phyloP scores from a whole-genome alignment of 2,797 vertebrate species.

The Tokudaia muenninki region DNA sequence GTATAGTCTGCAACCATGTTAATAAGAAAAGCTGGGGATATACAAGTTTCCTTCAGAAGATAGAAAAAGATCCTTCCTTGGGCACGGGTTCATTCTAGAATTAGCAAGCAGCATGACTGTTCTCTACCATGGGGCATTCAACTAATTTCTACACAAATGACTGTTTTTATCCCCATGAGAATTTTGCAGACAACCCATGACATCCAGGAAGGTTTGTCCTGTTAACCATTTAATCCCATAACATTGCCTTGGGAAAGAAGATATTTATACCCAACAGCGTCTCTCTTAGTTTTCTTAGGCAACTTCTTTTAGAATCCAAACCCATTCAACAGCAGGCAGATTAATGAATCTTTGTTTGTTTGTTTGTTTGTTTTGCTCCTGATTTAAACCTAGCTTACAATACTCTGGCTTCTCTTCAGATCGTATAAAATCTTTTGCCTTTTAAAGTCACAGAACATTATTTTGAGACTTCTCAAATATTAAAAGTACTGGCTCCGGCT shows the following conservation, averaged over 20 bases:
- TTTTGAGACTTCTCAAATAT: conserved; percentile 11
- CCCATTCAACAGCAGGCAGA: neutral
- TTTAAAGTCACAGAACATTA: neutral
- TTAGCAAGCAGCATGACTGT: conserved; percentile 15
- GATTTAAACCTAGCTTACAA: neutral
- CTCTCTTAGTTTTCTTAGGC: neutral
- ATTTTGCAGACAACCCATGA: conserved; percentile 20
- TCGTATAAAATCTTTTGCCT: neutral
- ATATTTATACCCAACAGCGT: neutral
- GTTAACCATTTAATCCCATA: conserved; percentile 42
- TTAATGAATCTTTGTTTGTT: neutral
- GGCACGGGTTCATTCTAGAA: conserved; percentile 29
- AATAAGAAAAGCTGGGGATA: neutral
- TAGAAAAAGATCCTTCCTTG: neutral
- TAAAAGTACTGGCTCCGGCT: conserved; percentile 29
- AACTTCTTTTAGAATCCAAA: conserved; percentile 42
- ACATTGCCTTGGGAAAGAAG: neutral
- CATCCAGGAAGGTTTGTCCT: neutral
- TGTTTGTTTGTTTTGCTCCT: neutral
- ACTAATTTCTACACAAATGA: conserved; percentile 35
- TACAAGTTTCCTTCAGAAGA: neutral
- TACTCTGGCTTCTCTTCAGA: neutral
- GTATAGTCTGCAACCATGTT: neutral
- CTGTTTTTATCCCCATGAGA: conserved; percentile 38
- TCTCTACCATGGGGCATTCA: conserved; percentile 44